These are phyloP conservation scores for Uromys caudimaculatus DNA, from an alignment of 2,797 vertebrate genomes.

Conservation along the genomic window DNA sequence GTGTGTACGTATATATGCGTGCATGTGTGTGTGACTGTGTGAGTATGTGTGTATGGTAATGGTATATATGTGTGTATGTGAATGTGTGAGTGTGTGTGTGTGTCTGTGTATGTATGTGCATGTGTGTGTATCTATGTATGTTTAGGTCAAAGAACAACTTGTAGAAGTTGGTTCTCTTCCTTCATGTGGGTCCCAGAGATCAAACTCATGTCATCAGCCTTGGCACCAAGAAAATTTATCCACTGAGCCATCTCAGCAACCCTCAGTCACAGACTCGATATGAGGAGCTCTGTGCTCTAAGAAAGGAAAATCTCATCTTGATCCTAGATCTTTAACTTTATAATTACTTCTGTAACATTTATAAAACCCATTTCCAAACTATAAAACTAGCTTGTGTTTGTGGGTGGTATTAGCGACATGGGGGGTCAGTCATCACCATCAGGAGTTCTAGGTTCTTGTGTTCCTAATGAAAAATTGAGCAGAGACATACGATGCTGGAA, in stretches of 20 bases:
- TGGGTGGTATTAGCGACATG: background rate
- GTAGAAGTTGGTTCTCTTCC: background rate
- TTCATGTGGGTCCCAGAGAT: background rate
- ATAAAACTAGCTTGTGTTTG: background rate
- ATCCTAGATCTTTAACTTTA: conserved; percentile 15
- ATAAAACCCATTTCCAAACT: conserved; percentile 25
- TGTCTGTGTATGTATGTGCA: background rate
- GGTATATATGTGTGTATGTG: background rate
- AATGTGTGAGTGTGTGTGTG: background rate
- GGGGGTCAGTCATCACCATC: background rate
- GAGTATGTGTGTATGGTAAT: background rate
- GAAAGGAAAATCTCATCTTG: conserved; percentile 39
- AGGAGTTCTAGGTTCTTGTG: background rate
- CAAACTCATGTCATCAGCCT: background rate
- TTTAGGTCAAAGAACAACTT: background rate
- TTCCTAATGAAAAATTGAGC: background rate
- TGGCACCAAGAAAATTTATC: background rate
- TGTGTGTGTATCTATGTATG: background rate
- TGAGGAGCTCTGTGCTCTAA: background rate
- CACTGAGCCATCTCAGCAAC: background rate
- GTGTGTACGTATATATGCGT: too few relatives aligned
- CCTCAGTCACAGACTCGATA: background rate
- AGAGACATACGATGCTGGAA: background rate
- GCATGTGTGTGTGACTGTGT: too few relatives aligned
- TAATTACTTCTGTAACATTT: background rate